A percentile compares a stretch with the other conserved stretches of the same genome.
Evolutionary conservation across 2,113 vertebrate genomes (phyloP).

Genomic region (Tursiops truncatus): DNA sequence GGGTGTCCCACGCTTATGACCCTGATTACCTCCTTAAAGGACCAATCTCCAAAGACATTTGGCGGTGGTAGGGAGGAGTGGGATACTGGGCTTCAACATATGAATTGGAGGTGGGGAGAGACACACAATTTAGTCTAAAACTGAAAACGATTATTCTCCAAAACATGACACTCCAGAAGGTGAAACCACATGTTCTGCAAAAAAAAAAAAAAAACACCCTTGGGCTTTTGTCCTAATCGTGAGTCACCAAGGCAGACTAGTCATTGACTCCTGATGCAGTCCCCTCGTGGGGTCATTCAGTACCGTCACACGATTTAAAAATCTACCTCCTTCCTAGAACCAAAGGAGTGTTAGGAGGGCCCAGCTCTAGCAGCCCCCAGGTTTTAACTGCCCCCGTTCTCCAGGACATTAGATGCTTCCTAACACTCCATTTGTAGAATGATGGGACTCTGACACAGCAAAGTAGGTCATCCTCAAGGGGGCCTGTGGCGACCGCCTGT

Average conservation of each 20-base stretch:
- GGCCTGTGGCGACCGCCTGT: not conserved
- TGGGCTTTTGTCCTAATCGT: not conserved
- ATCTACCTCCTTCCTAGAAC: not conserved
- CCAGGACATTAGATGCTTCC: not conserved
- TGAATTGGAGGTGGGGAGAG: no score
- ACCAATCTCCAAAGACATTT: not conserved
- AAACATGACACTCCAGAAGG: not conserved
- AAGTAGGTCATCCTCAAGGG: not conserved
- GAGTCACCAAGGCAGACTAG: not conserved
- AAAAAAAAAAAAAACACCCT: not conserved
- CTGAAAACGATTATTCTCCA: not conserved
- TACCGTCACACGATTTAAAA: not conserved
- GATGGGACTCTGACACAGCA: not conserved
- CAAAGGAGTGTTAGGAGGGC: not conserved
- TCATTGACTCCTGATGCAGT: fast-evolving
- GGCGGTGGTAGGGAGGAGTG: no score
- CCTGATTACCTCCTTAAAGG: not conserved
- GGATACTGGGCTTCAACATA: not conserved
- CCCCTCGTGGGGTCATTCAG: not conserved
- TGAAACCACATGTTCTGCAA: not conserved
- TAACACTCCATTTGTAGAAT: not conserved
- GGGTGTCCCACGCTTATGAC: not conserved
- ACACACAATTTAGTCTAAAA: not conserved
- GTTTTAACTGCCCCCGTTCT: not conserved
- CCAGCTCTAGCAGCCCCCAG: not conserved